Conservation (phyloP, 2,113 vertebrate species). For the Martes martes region DNA sequence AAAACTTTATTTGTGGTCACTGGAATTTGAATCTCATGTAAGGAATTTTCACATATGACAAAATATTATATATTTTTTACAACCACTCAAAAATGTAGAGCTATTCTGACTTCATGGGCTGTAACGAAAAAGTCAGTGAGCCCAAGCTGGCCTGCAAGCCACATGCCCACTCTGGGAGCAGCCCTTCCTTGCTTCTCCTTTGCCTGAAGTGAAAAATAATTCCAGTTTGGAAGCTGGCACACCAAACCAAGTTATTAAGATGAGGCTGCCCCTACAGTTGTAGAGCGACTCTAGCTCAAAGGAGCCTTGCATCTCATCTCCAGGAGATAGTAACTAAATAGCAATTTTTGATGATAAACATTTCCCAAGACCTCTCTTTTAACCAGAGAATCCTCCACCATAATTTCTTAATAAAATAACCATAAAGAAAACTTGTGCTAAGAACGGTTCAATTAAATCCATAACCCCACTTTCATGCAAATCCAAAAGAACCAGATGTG, state of each 20-base stretch:
- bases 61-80: background rate
- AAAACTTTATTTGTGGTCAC: background rate
- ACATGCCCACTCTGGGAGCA: background rate
- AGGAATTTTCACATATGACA: background rate
- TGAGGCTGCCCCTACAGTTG: background rate
- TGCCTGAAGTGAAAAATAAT: background rate
- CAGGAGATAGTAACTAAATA: background rate
- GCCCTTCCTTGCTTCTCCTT: background rate
- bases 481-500: conserved; percentile 55
- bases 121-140: background rate
- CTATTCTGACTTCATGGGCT: background rate
- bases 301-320: background rate
- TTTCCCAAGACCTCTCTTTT: conserved; percentile 15
- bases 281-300: background rate
- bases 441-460: conserved; percentile 46
- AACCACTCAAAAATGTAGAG: background rate
- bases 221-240: background rate
- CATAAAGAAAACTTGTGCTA: conserved; percentile 31
- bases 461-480: conserved; percentile 37
- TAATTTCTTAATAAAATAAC: conserved; percentile 59
- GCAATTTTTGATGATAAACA: conserved; percentile 49
- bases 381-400: background rate
- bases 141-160: background rate
- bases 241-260: background rate
- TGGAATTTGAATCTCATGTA: background rate